Conservation (phyloP, 1,140 invertebrate genomes). For the Diabrotica virgifera region DNA sequence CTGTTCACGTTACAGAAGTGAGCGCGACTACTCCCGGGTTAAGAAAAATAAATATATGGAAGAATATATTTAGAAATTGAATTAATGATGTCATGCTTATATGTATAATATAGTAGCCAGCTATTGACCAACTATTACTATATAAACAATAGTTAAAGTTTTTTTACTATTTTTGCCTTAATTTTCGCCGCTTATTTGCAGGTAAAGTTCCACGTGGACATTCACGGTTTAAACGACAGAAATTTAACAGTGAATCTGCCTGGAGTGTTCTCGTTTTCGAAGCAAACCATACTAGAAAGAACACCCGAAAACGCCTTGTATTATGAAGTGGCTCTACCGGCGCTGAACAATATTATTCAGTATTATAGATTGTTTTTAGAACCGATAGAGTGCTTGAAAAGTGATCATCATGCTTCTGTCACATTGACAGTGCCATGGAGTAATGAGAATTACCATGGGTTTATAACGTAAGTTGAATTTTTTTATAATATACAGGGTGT, state of each 20-base stretch:
- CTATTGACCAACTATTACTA: too few species aligned
- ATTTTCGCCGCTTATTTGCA: constrained; percentile 42
- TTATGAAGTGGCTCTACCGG: constrained; percentile 58
- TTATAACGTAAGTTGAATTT: constrained; percentile 54
- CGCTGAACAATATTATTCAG: constrained; percentile 58
- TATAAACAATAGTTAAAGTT: too few species aligned
- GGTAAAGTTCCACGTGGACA: constrained; percentile 63
- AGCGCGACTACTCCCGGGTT: too few species aligned
- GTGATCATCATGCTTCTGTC: constrained; percentile 56
- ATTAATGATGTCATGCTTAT: too few species aligned
- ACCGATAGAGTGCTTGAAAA: constrained; percentile 49
- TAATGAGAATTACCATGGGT: constrained; percentile 58
- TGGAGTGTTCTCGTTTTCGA: constrained; percentile 45
- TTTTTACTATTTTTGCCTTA: neutral
- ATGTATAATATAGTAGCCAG: too few species aligned
- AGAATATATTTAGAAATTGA: too few species aligned
- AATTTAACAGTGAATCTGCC: constrained; percentile 55
- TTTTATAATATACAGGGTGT: neutral
- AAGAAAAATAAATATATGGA: too few species aligned
- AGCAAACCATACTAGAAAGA: constrained; percentile 47
- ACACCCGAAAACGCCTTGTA: constrained; percentile 56
- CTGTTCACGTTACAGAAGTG: too few species aligned
- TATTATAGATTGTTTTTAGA: constrained; percentile 58
- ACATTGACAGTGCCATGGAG: constrained; percentile 64
- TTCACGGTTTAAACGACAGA: constrained; percentile 58